Percentiles rank a stretch among this genome's conserved stretches.
Conservation (phyloP, 2,888 invertebrate genomes). For the Oeneis ivallda region DNA sequence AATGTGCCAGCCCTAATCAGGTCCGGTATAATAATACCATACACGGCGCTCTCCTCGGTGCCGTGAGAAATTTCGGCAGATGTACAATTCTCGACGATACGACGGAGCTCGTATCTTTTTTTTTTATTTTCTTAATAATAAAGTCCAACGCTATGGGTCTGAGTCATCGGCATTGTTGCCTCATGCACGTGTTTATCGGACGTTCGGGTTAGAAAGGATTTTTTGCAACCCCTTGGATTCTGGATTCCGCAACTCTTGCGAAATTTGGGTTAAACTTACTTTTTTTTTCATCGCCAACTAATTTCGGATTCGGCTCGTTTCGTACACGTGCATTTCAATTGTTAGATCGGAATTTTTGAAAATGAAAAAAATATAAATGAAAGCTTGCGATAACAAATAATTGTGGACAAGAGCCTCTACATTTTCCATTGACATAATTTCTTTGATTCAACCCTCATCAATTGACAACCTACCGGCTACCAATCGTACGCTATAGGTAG, state of each 20-base stretch:
- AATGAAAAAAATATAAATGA: slow-evolving; percentile 24
- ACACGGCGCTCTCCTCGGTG: slow-evolving; percentile 58
- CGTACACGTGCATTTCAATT: slow-evolving; percentile 55
- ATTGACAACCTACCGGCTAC: not conserved
- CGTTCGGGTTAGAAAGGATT: slow-evolving; percentile 77
- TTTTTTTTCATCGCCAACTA: slow-evolving; percentile 51
- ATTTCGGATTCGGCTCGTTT: slow-evolving; percentile 49
- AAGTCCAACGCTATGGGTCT: slow-evolving; percentile 58
- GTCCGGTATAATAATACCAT: slow-evolving; percentile 74
- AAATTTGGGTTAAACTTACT: slow-evolving; percentile 69
- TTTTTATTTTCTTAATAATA: slow-evolving; percentile 74
- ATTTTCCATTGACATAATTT: not conserved
- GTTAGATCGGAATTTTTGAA: slow-evolving; percentile 38
- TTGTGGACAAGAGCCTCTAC: slow-evolving; percentile 21
- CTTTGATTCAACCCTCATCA: not conserved
- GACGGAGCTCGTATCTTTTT: slow-evolving; percentile 77
- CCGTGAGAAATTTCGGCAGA: slow-evolving; percentile 83
- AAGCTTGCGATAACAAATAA: slow-evolving; percentile 16
- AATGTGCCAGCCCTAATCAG: slow-evolving; percentile 36
- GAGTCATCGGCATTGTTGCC: slow-evolving; percentile 76
- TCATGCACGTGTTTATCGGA: slow-evolving; percentile 77
- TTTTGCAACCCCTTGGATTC: slow-evolving; percentile 80
- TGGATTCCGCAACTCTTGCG: slow-evolving; percentile 80
- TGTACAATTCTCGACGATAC: slow-evolving; percentile 79
- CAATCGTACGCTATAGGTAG: too few species aligned